Evolutionary conservation across 1,140 invertebrate genomes (phyloP).

Genomic region (Drosophila nasuta): DNA sequence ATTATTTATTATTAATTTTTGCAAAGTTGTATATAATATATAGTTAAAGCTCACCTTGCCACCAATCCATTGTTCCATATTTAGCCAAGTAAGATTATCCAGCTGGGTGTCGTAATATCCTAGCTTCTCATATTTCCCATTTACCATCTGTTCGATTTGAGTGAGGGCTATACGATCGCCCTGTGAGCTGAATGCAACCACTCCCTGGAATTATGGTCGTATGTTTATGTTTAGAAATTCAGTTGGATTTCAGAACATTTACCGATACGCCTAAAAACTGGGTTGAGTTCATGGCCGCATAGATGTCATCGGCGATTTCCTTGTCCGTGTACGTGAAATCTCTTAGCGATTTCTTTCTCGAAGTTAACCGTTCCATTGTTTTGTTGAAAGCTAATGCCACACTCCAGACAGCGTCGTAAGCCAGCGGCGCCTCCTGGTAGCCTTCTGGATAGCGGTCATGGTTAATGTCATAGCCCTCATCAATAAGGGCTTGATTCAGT

Average conservation of each 20-base stretch:
- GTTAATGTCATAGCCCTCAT: slow-evolving; percentile 92
- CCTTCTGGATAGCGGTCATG: slow-evolving; percentile 95
- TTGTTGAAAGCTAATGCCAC: slow-evolving; percentile 98
- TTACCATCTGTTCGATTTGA: slow-evolving; percentile 98
- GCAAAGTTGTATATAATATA: not conserved
- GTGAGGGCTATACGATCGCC: slow-evolving; percentile 99
- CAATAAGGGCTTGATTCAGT: slow-evolving; percentile 91
- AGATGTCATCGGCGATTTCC: slow-evolving; percentile 97
- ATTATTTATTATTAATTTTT: not conserved
- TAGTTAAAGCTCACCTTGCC: slow-evolving; percentile 78
- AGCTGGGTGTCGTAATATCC: slow-evolving; percentile 98
- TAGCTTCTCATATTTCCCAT: slow-evolving; percentile 97
- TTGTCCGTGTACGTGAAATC: slow-evolving; percentile 99
- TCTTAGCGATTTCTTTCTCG: slow-evolving; percentile 92
- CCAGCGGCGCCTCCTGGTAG: slow-evolving; percentile 98
- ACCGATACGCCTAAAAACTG: slow-evolving; percentile 99
- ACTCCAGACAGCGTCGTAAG: slow-evolving; percentile 99
- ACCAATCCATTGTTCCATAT: slow-evolving; percentile 95
- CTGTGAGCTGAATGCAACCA: slow-evolving; percentile 97
- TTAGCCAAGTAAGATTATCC: slow-evolving; percentile 97
- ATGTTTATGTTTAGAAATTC: not conserved
- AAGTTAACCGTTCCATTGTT: slow-evolving; percentile 94
- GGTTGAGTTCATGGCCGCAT: slow-evolving; percentile 98
- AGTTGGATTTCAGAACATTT: slow-evolving; percentile 84
- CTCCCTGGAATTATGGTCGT: slow-evolving; percentile 88